These are phyloP conservation scores for Lampropteryx suffumata DNA, from an alignment of 2,888 invertebrate species.

Conservation along the genomic window DNA sequence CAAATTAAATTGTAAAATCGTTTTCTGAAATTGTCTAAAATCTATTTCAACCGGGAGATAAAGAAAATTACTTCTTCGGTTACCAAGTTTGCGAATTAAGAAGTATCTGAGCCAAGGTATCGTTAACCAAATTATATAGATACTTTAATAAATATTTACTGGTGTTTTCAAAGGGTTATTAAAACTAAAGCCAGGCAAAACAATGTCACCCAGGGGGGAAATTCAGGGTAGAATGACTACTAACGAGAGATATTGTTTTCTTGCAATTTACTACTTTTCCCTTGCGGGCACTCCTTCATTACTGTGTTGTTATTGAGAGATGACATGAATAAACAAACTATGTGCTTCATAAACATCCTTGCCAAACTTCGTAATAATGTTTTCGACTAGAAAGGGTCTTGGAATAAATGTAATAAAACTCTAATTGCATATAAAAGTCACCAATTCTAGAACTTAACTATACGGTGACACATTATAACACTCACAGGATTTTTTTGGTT, in stretches of 20 bases:
- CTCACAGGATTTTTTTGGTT: too few relatives aligned
- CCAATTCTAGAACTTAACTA: too few relatives aligned
- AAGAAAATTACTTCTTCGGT: conserved; percentile 16
- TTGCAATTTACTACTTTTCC: conserved; percentile 21
- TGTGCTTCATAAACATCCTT: conserved; percentile 11
- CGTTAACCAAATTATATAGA: conserved; percentile 12
- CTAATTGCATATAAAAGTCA: too few relatives aligned
- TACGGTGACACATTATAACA: too few relatives aligned
- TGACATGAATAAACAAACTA: conserved; percentile 40
- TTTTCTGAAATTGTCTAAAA: conserved; percentile 16
- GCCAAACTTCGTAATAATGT: conserved; percentile 1
- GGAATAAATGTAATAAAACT: not conserved
- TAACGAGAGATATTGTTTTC: conserved; percentile 28
- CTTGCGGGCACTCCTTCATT: conserved; percentile 17
- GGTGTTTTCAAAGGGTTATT: conserved; percentile 39
- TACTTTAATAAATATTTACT: conserved; percentile 29
- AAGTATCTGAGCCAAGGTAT: conserved; percentile 13
- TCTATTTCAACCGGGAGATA: conserved; percentile 7
- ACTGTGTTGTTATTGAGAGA: conserved; percentile 32
- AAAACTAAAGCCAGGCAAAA: conserved; percentile 42
- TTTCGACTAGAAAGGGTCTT: conserved; percentile 5
- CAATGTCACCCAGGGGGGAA: conserved; percentile 46
- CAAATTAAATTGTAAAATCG: conserved; percentile 17
- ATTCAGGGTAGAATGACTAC: conserved; percentile 34
- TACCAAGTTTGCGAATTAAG: conserved; percentile 12